Evolutionary conservation across 2,797 vertebrate species (phyloP).

Genomic region (Rhodeus uyekii): DNA sequence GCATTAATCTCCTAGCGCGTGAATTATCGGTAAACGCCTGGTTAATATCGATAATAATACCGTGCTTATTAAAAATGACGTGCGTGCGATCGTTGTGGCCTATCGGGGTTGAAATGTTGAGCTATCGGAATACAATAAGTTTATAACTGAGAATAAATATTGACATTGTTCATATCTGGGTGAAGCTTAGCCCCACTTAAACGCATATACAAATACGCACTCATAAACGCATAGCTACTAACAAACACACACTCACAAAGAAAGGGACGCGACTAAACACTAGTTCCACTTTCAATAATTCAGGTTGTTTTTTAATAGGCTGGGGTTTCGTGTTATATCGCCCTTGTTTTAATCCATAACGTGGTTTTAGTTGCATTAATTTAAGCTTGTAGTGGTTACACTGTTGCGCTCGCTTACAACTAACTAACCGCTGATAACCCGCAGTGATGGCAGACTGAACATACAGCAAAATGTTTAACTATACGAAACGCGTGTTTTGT

Average conservation of each 20-base stretch:
- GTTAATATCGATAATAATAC: constrained; percentile 54
- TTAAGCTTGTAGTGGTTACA: background rate
- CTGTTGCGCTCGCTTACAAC: constrained; percentile 20
- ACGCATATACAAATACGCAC: too few species aligned
- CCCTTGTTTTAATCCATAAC: background rate
- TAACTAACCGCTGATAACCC: background rate
- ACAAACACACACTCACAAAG: too few species aligned
- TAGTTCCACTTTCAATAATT: constrained; percentile 14
- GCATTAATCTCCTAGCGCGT: background rate
- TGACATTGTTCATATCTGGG: constrained; percentile 52
- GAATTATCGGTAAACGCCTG: background rate
- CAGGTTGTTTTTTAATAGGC: background rate
- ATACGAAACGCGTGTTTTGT: background rate
- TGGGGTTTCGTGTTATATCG: background rate
- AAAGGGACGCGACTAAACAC: constrained; percentile 23
- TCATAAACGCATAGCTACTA: too few species aligned
- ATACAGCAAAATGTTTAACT: too few species aligned
- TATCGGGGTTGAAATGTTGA: constrained; percentile 46
- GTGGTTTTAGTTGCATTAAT: background rate
- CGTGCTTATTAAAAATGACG: constrained; percentile 53
- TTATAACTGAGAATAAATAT: constrained; percentile 50
- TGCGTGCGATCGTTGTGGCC: constrained; percentile 63
- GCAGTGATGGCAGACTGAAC: background rate
- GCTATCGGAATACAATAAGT: constrained; percentile 49
- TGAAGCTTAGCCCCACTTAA: constrained; percentile 17